phyloP scores from a whole-genome alignment of 2,113 vertebrate genomes.

The Meleagris gallopavo region DNA sequence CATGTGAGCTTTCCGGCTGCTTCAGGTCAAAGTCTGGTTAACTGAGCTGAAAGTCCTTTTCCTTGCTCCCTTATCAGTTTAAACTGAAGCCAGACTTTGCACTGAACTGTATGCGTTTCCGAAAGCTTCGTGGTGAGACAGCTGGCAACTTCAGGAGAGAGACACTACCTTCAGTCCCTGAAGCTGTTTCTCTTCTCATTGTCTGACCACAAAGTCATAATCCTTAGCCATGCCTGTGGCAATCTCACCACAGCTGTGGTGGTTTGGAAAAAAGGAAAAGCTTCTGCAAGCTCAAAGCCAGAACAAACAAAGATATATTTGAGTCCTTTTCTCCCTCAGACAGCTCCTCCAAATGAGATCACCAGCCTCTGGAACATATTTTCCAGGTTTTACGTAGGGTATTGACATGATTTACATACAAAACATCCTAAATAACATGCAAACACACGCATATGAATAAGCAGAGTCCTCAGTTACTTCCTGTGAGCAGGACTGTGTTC shows the following conservation, averaged over 20 bases:
- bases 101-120: neutral
- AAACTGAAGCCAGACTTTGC: neutral
- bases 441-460: neutral
- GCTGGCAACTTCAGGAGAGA: neutral
- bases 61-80: neutral
- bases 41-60: neutral
- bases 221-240: neutral
- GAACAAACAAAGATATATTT: neutral
- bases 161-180: neutral
- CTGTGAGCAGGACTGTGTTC: neutral
- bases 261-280: neutral
- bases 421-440: neutral
- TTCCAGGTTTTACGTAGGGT: neutral
- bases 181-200: neutral
- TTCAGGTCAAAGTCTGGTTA: neutral
- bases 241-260: neutral
- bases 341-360: neutral
- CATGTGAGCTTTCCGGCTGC: neutral
- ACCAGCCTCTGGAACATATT: neutral
- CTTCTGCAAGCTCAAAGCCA: neutral
- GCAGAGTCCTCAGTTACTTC: neutral
- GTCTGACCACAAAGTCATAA: neutral
- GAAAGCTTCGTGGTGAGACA: neutral
- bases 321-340: slow-evolving; percentile 4
- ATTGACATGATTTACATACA: neutral